Evolutionary conservation across 2,797 vertebrate species (phyloP).

Genomic region (Aphelocoma californica): DNA sequence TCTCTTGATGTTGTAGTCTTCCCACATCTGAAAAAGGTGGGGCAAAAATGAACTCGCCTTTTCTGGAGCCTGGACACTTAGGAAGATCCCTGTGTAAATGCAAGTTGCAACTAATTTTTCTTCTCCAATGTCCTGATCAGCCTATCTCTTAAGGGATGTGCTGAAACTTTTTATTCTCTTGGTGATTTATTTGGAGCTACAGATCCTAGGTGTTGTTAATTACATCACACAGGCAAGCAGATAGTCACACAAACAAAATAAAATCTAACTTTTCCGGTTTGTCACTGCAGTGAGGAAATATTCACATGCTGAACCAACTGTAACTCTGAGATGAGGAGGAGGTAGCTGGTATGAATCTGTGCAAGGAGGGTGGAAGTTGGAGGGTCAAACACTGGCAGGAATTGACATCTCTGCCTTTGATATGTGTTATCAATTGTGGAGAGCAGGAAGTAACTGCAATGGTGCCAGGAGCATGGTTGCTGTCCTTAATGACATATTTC

Average conservation of each 20-base stretch:
- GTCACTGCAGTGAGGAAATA: background rate
- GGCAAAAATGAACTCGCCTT: background rate
- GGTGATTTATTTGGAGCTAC: background rate
- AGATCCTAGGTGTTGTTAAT: background rate
- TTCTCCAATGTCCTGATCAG: background rate
- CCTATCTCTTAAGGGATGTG: background rate
- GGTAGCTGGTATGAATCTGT: background rate
- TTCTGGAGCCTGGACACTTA: background rate
- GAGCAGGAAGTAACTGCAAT: background rate
- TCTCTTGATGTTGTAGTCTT: background rate
- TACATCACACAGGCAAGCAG: background rate
- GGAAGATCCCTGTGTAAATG: background rate
- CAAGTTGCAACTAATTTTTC: background rate
- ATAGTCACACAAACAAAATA: background rate
- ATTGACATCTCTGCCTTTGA: background rate
- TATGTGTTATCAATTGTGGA: background rate
- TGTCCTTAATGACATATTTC: background rate
- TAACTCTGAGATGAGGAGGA: background rate
- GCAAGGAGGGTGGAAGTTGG: background rate
- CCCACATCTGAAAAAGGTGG: background rate
- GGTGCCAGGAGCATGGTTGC: background rate
- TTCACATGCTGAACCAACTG: background rate
- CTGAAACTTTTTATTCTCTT: background rate
- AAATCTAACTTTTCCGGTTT: background rate
- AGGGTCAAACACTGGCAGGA: background rate